phyloP scores from a whole-genome alignment of 2,888 invertebrate genomes.

The Anarsia innoxiella region DNA sequence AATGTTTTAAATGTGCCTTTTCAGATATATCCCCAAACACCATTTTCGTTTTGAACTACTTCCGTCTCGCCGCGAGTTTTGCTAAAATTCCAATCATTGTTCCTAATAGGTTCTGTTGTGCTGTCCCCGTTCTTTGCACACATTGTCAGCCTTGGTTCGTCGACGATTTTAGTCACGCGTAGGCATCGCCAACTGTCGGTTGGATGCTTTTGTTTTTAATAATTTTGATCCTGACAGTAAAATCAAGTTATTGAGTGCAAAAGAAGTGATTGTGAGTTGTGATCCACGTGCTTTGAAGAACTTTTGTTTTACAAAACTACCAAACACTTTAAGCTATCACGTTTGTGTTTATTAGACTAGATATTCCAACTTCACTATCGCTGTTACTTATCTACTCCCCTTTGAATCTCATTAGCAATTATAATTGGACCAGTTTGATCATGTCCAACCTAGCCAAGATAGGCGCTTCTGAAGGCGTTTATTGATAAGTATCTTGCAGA shows the following conservation, averaged over 20 bases:
- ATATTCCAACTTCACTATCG: neutral
- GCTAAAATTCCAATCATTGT: constrained; percentile 27
- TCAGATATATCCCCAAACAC: too few species aligned
- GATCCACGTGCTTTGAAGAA: too few species aligned
- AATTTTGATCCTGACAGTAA: constrained; percentile 15
- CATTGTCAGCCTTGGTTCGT: constrained; percentile 36
- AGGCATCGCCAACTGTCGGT: constrained; percentile 50
- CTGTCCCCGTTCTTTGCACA: constrained; percentile 39
- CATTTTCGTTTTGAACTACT: constrained; percentile 14
- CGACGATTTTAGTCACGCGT: constrained; percentile 59
- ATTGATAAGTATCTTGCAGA: constrained; percentile 21
- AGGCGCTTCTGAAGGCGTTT: constrained; percentile 18
- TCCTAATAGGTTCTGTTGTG: constrained; percentile 26
- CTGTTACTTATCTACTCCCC: constrained; percentile 1
- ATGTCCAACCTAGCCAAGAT: constrained; percentile 13
- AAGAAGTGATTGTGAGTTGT: too few species aligned
- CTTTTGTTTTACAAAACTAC: too few species aligned
- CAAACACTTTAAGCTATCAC: too few species aligned
- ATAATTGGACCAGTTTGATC: constrained; percentile 18
- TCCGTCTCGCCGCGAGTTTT: constrained; percentile 18
- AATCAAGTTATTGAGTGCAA: neutral
- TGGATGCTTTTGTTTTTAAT: constrained; percentile 37
- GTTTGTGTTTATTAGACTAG: too few species aligned
- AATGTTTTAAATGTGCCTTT: too few species aligned
- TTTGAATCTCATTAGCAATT: constrained; percentile 9